phyloP scores from a whole-genome alignment of 2,797 vertebrate genomes.

The Trachops cirrhosus region DNA sequence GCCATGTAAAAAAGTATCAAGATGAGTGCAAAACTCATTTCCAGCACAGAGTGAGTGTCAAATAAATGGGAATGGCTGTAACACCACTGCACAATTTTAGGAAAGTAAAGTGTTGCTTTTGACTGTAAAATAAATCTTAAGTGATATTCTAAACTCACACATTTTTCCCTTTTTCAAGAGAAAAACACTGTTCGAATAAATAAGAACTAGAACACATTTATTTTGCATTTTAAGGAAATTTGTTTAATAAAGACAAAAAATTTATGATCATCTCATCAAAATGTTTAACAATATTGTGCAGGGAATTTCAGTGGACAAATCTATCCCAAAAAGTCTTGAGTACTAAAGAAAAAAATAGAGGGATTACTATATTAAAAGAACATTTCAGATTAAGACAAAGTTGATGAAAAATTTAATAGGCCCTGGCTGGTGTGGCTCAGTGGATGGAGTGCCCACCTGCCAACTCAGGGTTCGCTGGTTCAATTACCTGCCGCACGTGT shows the following conservation, averaged over 20 bases:
- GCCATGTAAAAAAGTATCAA: background rate
- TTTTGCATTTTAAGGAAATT: background rate
- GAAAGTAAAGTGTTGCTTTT: background rate
- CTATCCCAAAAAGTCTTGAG: background rate
- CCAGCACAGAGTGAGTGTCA: background rate
- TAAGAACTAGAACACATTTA: background rate
- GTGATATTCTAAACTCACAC: background rate
- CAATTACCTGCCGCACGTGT: too few relatives aligned
- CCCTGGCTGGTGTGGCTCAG: too few relatives aligned
- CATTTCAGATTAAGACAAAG: background rate
- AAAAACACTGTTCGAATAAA: background rate
- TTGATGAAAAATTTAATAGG: background rate
- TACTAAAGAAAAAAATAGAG: background rate
- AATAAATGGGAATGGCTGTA: background rate
- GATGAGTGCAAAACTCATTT: background rate
- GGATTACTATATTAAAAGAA: background rate
- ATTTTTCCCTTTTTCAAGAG: background rate
- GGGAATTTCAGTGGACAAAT: background rate
- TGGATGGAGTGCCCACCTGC: too few relatives aligned
- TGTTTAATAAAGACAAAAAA: background rate
- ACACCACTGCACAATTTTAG: background rate
- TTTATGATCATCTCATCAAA: background rate
- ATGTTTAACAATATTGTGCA: background rate
- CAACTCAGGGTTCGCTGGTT: too few relatives aligned
- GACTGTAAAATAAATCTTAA: background rate